Percentiles rank a stretch among this genome's conserved stretches.
phyloP scores from a whole-genome alignment of 2,113 vertebrate species.

The Toxotes jaculatrix region DNA sequence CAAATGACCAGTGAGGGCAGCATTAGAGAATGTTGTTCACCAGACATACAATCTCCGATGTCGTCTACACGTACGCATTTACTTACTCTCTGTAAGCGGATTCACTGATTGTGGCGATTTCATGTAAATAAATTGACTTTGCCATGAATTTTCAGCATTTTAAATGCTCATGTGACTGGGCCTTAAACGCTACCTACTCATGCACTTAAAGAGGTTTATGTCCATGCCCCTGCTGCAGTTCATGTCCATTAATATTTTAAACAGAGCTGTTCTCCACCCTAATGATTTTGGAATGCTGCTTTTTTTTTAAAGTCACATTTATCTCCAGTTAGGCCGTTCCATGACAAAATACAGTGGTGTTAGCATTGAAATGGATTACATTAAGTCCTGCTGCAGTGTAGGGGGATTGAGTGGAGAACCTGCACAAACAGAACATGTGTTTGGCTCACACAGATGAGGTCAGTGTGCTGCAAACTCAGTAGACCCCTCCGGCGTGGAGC shows the following conservation, averaged over 20 bases:
- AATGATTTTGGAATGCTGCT: slow-evolving; percentile 6
- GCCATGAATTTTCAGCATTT: not conserved
- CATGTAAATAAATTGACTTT: not conserved
- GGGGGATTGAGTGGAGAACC: slow-evolving; percentile 42
- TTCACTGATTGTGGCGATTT: not conserved
- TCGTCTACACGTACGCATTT: too few relatives aligned
- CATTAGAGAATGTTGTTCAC: too few relatives aligned
- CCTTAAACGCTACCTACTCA: not conserved
- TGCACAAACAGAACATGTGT: slow-evolving; percentile 69
- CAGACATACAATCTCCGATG: too few relatives aligned
- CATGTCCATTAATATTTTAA: slow-evolving; percentile 12
- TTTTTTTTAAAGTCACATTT: slow-evolving; percentile 39
- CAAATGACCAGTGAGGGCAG: too few relatives aligned
- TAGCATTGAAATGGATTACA: slow-evolving; percentile 45
- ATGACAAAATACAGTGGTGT: slow-evolving; percentile 38
- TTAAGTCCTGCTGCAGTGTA: slow-evolving; percentile 34
- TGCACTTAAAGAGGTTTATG: not conserved
- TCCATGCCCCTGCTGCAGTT: not conserved
- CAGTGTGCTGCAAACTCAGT: slow-evolving; percentile 50
- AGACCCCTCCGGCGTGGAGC: slow-evolving; percentile 57
- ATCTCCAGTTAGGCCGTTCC: slow-evolving; percentile 16
- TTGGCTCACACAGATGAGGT: slow-evolving; percentile 55
- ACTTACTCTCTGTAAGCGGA: not conserved
- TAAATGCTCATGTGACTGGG: not conserved
- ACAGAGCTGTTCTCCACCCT: not conserved